Percentiles rank a stretch among this genome's conserved stretches.
Conservation (phyloP, 2,797 vertebrate species). For the Gouania willdenowi region DNA sequence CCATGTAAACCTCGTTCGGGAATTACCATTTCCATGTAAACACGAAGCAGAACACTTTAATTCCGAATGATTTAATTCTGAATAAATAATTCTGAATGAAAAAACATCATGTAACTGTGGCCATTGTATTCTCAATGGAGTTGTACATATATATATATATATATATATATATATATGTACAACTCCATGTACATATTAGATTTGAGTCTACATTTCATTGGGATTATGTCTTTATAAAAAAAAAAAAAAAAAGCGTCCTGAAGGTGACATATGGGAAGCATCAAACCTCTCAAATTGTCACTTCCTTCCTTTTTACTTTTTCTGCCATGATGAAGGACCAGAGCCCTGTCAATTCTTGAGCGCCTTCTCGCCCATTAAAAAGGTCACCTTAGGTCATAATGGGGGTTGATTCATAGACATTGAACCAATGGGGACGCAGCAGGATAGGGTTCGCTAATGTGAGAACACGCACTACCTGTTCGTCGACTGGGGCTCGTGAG, state of each 20-base stretch:
- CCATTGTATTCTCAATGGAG: too few species aligned
- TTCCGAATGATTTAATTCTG: too few species aligned
- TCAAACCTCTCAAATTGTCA: conserved; percentile 48
- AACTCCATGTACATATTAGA: too few species aligned
- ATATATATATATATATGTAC: too few species aligned
- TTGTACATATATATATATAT: too few species aligned
- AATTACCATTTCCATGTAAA: too few species aligned
- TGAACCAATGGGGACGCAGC: conserved; percentile 21
- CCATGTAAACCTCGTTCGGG: too few species aligned
- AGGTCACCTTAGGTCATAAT: conserved; percentile 61
- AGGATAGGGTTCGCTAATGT: conserved; percentile 26
- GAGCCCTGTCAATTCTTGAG: conserved; percentile 25
- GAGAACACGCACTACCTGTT: conserved; percentile 45
- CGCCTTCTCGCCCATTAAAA: conserved; percentile 43
- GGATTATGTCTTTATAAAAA: too few species aligned
- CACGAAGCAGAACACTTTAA: too few species aligned
- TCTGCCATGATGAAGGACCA: conserved; percentile 45
- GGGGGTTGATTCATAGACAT: conserved; percentile 15
- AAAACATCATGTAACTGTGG: too few species aligned
- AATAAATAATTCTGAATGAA: too few species aligned
- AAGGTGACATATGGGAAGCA: conserved; percentile 63
- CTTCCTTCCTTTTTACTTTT: conserved; percentile 61
- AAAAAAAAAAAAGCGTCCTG: conserved; percentile 14
- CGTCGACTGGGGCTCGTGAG: conserved; percentile 41
- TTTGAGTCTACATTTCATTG: too few species aligned